Conservation (phyloP, 2,113 vertebrate species). For the Sylvilagus bachmani region DNA sequence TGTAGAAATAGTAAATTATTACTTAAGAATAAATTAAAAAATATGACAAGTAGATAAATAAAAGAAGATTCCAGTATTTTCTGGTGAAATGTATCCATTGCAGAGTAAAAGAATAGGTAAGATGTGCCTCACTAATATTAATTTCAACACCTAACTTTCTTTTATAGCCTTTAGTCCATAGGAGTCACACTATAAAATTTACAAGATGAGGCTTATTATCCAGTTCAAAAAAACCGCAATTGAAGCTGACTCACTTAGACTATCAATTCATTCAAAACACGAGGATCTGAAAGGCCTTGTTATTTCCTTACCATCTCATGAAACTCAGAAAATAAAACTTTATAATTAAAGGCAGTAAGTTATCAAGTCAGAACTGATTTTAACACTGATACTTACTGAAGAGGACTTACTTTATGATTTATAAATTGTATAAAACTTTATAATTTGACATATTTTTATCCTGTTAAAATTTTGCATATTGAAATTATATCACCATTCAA, state of each 20-base stretch:
- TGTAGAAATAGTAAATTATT: conserved; percentile 38
- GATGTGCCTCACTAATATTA: not conserved
- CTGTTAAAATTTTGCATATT: not conserved
- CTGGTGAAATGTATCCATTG: not conserved
- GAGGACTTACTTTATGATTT: not conserved
- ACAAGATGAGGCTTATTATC: not conserved
- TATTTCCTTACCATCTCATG: not conserved
- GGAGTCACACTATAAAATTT: not conserved
- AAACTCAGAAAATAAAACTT: not conserved
- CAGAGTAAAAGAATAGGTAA: not conserved
- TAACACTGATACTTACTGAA: not conserved
- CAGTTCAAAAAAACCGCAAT: not conserved
- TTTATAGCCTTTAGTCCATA: not conserved
- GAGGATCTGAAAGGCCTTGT: not conserved
- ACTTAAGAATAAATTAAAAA: conserved; percentile 38
- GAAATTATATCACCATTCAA: not conserved
- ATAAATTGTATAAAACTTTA: not conserved
- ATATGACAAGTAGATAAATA: not conserved
- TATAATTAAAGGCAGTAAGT: not conserved
- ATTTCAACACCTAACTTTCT: not conserved
- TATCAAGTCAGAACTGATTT: not conserved
- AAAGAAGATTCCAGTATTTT: not conserved
- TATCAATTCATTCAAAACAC: conserved; percentile 24
- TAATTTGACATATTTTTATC: not conserved
- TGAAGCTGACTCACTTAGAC: not conserved